A percentile compares a stretch with the other conserved stretches of the same genome.
Conservation (phyloP, 2,797 vertebrate genomes). For the Gymnocypris eckloni region DNA sequence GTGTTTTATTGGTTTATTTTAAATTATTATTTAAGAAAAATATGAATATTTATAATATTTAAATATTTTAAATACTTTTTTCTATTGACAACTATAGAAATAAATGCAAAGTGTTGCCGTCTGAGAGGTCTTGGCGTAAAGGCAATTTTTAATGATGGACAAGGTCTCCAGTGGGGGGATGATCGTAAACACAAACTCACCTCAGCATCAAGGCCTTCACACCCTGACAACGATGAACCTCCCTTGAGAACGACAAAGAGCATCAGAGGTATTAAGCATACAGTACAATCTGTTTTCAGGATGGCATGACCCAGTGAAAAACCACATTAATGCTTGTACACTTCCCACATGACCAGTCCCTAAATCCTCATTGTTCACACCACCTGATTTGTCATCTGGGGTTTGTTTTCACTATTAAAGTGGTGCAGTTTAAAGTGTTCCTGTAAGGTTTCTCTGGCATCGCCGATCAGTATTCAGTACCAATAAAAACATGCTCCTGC, state of each 20-base stretch:
- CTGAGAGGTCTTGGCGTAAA: neutral
- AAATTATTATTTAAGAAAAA: neutral
- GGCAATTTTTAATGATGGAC: neutral
- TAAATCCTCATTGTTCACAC: conserved; percentile 4
- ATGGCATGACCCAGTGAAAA: conserved; percentile 12
- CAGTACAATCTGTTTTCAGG: neutral
- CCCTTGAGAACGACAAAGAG: conserved; percentile 55
- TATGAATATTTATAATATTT: neutral
- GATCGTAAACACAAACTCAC: neutral
- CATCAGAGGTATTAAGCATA: neutral
- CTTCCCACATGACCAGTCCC: neutral
- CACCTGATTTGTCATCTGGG: neutral
- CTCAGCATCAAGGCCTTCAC: conserved; percentile 18
- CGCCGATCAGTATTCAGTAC: conserved; percentile 7
- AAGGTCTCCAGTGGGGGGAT: neutral
- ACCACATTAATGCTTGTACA: neutral
- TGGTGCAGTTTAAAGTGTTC: conserved; percentile 32
- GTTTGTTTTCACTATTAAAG: conserved; percentile 27
- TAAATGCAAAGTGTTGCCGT: neutral
- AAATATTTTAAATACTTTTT: neutral
- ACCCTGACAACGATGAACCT: neutral
- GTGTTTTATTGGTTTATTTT: neutral
- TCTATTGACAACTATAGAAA: neutral
- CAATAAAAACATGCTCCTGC: conserved; percentile 33
- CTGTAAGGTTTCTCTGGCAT: conserved; percentile 32